Percentiles rank a stretch among this genome's conserved stretches.
These are phyloP conservation scores for Cyanocitta stelleri DNA, from an alignment of 2,113 vertebrate genomes.

Conservation along the genomic window DNA sequence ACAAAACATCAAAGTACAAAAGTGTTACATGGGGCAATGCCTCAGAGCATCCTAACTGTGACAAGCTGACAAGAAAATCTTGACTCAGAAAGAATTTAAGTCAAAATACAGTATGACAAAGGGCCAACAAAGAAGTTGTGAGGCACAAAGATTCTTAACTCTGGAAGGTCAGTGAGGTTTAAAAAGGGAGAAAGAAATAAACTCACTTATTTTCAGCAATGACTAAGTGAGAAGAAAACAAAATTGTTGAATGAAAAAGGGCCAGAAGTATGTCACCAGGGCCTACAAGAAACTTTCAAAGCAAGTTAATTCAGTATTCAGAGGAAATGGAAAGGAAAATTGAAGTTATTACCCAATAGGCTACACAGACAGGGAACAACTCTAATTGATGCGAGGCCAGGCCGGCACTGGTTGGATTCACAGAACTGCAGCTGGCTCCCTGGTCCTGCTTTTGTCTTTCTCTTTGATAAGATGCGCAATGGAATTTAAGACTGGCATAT, in stretches of 20 bases:
- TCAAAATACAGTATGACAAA: not conserved
- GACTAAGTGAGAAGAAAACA: not conserved
- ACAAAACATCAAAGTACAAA: not conserved
- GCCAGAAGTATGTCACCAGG: not conserved
- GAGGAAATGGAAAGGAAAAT: not conserved
- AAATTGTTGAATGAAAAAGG: not conserved
- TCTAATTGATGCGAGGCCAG: not conserved
- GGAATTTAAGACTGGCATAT: not conserved
- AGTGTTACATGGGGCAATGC: not conserved
- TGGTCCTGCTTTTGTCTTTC: not conserved
- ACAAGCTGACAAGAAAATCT: slow-evolving; percentile 6
- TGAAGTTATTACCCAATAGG: not conserved
- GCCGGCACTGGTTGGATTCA: not conserved
- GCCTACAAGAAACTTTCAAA: not conserved
- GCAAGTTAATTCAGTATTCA: not conserved
- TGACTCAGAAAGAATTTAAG: not conserved
- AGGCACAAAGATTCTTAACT: not conserved
- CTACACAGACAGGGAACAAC: not conserved
- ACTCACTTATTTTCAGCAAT: not conserved
- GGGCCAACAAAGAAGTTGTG: not conserved
- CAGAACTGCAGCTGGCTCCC: not conserved
- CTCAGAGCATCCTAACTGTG: not conserved
- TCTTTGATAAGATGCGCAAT: not conserved
- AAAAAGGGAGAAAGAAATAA: not conserved
- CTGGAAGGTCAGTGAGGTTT: not conserved